These are phyloP conservation scores for Panthera leo DNA, from an alignment of 2,113 vertebrate species.

Conservation along the genomic window DNA sequence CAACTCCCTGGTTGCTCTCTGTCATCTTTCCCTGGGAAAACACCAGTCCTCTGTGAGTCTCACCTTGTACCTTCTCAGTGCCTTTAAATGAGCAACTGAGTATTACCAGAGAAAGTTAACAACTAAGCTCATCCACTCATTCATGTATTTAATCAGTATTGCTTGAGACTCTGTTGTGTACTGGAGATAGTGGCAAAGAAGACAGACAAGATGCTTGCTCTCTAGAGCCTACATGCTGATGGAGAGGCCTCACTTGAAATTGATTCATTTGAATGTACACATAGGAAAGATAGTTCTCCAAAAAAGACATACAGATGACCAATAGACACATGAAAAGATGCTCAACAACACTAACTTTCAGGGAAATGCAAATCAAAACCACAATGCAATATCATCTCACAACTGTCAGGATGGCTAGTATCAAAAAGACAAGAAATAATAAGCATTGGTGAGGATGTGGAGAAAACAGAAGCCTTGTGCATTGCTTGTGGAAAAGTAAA, in stretches of 20 bases:
- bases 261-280: not conserved
- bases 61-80: not conserved
- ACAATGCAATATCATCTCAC: not conserved
- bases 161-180: not conserved
- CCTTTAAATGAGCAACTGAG: not conserved
- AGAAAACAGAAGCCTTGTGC: not conserved
- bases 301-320: not conserved
- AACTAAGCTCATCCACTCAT: not conserved
- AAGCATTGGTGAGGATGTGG: not conserved
- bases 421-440: not conserved
- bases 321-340: not conserved
- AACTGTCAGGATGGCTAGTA: not conserved
- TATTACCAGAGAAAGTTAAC: not conserved
- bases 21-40: not conserved
- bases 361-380: not conserved
- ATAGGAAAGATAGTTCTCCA: not conserved
- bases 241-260: not conserved
- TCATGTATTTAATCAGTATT: conserved; percentile 1
- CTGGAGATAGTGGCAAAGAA: not conserved
- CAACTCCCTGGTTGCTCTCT: not conserved
- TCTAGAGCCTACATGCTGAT: not conserved
- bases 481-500: not conserved
- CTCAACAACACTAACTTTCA: not conserved
- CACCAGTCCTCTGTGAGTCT: not conserved
- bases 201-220: not conserved